These are phyloP conservation scores for Homarus gammarus DNA, from an alignment of 2,888 invertebrate genomes.

Conservation along the genomic window DNA sequence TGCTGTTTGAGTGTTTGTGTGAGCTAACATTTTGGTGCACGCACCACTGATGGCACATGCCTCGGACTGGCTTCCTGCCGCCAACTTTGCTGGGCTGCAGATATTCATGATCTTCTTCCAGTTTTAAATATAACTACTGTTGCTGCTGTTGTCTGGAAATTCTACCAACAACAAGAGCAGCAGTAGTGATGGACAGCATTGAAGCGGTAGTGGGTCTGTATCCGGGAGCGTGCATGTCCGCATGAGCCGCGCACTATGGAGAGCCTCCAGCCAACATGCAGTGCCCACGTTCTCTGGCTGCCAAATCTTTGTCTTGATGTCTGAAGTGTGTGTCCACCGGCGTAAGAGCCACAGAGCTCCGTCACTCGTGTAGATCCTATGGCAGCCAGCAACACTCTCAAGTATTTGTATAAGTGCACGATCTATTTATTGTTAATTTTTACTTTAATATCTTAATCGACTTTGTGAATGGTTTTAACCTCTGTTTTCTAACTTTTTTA, in stretches of 20 bases:
- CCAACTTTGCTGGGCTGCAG: constrained; percentile 48
- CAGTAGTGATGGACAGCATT: constrained; percentile 38
- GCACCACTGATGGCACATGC: constrained; percentile 52
- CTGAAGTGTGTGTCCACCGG: constrained; percentile 71
- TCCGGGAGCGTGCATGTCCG: constrained; percentile 68
- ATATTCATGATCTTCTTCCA: neutral
- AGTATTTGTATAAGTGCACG: constrained; percentile 73
- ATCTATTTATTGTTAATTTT: constrained; percentile 62
- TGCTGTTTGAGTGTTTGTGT: constrained; percentile 52
- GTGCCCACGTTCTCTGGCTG: constrained; percentile 75
- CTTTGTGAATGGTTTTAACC: constrained; percentile 68
- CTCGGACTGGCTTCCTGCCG: constrained; percentile 67
- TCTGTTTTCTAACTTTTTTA: constrained; percentile 64
- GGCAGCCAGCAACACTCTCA: constrained; percentile 74
- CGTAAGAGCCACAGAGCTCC: constrained; percentile 67
- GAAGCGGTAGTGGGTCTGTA: constrained; percentile 65
- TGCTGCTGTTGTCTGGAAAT: constrained; percentile 26
- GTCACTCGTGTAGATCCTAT: constrained; percentile 72
- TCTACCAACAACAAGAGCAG: constrained; percentile 22
- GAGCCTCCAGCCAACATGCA: constrained; percentile 75
- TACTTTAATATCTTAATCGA: constrained; percentile 65
- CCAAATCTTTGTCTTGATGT: constrained; percentile 71
- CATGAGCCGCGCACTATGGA: constrained; percentile 71
- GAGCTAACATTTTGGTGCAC: constrained; percentile 63
- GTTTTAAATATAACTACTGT: constrained; percentile 1